Evolutionary conservation across 2,888 invertebrate genomes (phyloP).

Genomic region (Apodemia duryi): DNA sequence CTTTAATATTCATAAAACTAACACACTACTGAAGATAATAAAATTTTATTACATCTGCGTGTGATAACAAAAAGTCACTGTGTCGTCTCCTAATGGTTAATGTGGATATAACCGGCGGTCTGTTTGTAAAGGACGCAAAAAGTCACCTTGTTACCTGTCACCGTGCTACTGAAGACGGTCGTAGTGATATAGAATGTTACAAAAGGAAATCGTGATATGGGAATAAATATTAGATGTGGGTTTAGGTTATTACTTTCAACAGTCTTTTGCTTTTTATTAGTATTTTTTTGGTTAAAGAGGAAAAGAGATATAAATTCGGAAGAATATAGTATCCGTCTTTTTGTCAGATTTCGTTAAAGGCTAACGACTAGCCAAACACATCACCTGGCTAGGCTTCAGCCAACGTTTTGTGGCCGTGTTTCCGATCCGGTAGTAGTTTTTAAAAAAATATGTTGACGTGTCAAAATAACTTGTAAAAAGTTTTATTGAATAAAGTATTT

Average conservation of each 20-base stretch:
- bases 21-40: background rate
- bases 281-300: background rate
- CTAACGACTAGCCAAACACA: too few species aligned
- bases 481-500: too few species aligned
- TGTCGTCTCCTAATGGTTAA: constrained; percentile 3
- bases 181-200: background rate
- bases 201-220: constrained; percentile 2
- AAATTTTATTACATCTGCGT: background rate
- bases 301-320: background rate
- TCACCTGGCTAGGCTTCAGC: too few species aligned
- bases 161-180: constrained; percentile 6
- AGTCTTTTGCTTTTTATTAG: background rate
- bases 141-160: constrained; percentile 5
- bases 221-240: constrained; percentile 3
- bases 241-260: background rate
- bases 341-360: too few species aligned
- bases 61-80: background rate
- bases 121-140: constrained; percentile 9
- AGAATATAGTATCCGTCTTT: too few species aligned
- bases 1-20: background rate
- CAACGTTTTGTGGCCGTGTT: too few species aligned
- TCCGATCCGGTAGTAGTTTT: too few species aligned
- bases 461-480: too few species aligned
- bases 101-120: constrained; percentile 4
- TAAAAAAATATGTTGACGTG: too few species aligned